A percentile compares a stretch with the other conserved stretches of the same genome.
Evolutionary conservation across 2,113 vertebrate species (phyloP).

Genomic region (Trogon melanurus): DNA sequence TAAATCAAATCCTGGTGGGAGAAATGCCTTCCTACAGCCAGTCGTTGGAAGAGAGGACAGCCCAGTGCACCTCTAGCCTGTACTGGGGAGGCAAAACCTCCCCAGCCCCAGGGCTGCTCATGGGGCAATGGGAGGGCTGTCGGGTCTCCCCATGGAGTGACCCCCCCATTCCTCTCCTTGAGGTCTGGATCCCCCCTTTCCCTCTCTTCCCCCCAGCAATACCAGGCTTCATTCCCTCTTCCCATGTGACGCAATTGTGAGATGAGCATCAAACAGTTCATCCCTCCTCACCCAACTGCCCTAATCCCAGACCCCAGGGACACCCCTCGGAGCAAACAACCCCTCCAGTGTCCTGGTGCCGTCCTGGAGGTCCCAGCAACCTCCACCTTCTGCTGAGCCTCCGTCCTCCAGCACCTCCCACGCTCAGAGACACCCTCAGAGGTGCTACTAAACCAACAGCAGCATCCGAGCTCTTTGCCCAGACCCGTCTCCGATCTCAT

Average conservation of each 20-base stretch:
- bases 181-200: neutral
- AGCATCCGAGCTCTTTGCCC: neutral
- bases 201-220: neutral
- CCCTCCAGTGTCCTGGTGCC: neutral
- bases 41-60: neutral
- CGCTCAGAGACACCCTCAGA: neutral
- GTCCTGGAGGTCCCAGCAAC: rapidly evolving
- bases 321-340: rapidly evolving
- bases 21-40: neutral
- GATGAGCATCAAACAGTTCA: neutral
- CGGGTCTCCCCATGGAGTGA: neutral
- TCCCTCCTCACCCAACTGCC: neutral
- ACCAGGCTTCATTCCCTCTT: neutral
- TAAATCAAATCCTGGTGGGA: neutral
- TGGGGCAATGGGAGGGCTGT: rapidly evolving
- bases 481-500: neutral
- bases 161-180: neutral
- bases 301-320: rapidly evolving
- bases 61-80: neutral
- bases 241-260: rapidly evolving
- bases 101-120: neutral
- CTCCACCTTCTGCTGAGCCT: neutral
- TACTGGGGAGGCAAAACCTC: neutral
- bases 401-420: rapidly evolving
- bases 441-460: neutral